phyloP scores from a whole-genome alignment of 2,888 invertebrate species.

The Phaedon cochleariae region DNA sequence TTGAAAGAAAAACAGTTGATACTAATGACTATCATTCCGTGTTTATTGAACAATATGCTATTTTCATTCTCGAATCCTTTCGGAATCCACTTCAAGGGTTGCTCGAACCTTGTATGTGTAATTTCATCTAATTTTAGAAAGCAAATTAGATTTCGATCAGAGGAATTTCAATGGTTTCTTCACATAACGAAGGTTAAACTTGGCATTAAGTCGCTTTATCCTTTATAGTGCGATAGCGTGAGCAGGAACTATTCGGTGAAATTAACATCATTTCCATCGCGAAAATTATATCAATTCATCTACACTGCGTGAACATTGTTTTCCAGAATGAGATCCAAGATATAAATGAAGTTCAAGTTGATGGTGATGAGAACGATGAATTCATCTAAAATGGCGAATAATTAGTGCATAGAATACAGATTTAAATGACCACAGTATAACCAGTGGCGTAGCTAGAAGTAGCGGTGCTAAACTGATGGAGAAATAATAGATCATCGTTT shows the following conservation, averaged over 20 bases:
- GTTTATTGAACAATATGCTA: no score
- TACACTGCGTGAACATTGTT: background rate
- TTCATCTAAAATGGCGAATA: no score
- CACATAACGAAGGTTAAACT: constrained; percentile 14
- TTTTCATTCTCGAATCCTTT: no score
- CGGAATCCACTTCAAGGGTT: background rate
- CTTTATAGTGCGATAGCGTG: background rate
- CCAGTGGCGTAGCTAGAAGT: no score
- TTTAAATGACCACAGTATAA: no score
- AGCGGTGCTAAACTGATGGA: no score
- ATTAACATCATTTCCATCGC: background rate
- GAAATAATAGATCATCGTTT: no score
- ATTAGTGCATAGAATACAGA: no score
- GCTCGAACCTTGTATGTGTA: background rate
- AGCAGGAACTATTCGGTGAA: background rate
- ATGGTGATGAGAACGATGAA: no score
- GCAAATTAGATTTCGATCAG: constrained; percentile 21
- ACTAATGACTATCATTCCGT: no score
- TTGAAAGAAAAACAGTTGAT: no score
- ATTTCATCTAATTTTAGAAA: constrained; percentile 25
- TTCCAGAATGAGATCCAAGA: background rate
- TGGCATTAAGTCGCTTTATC: constrained; percentile 5
- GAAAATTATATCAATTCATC: background rate
- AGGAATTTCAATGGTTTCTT: constrained; percentile 27
- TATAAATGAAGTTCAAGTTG: background rate